Evolutionary conservation across 2,888 invertebrate species (phyloP).

Genomic region (Machimus atricapillus): DNA sequence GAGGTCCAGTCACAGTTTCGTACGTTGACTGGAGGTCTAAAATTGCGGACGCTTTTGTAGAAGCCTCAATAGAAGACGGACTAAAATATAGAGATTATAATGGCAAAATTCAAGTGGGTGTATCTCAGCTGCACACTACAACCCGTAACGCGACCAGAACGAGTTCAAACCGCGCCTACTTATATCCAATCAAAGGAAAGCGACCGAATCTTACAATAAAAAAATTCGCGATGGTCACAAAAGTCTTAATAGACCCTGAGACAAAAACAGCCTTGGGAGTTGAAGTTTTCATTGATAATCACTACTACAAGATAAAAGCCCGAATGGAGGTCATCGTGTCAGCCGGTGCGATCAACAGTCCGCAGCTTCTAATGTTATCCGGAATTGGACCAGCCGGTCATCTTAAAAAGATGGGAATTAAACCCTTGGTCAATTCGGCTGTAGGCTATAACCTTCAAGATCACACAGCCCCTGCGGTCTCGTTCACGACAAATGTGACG

Average conservation of each 20-base stretch:
- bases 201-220: conserved; percentile 70
- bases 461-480: conserved; percentile 71
- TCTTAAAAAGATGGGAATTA: conserved; percentile 65
- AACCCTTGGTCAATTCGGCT: conserved; percentile 66
- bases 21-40: conserved; percentile 49
- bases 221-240: conserved; percentile 68
- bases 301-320: conserved; percentile 66
- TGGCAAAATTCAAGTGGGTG: conserved; percentile 60
- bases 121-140: conserved; percentile 69
- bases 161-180: conserved; percentile 73
- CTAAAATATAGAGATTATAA: conserved; percentile 50
- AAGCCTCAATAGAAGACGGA: conserved; percentile 48
- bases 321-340: conserved; percentile 77
- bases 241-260: conserved; percentile 68
- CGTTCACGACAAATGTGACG: conserved; percentile 64
- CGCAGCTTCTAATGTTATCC: conserved; percentile 80
- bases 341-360: conserved; percentile 79
- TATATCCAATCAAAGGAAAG: conserved; percentile 66
- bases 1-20: conserved; percentile 51
- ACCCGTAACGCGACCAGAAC: conserved; percentile 72
- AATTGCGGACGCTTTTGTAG: conserved; percentile 51
- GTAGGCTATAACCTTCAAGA: conserved; percentile 77
- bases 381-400: conserved; percentile 75
- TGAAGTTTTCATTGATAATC: conserved; percentile 68
- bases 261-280: conserved; percentile 71